Evolutionary conservation across 2,113 vertebrate species (phyloP), one percentile per base, ranked within the genome.

Genomic region (Sarotherodon lohbergeri): DNA sequence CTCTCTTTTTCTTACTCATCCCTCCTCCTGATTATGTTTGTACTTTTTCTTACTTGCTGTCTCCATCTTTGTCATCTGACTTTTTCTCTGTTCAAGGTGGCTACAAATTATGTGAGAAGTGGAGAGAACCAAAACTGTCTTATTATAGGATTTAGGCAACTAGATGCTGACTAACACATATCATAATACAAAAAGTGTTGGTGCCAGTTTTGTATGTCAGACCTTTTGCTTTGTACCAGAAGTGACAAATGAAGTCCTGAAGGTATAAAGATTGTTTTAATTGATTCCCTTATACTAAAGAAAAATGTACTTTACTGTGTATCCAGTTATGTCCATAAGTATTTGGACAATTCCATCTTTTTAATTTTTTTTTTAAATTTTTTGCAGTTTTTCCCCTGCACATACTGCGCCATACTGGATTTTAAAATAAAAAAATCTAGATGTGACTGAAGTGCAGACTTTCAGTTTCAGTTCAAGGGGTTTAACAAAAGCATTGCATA

Each of bases 71-170:
- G 66, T 43, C 39, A 43, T 43, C 41, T 2, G 22, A n/a, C 27
- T 78, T 78, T 11, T 29, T 8, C 3, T 19, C 14, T 32, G 46
- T 78, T 50, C 71, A 50, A 78, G 0, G 27, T 76, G 16, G 2
- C 39, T 6, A 3, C 0, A 4, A 50, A 29, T 32, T 76, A 32
- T 32, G 0, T 50, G 2, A 48, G 24, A 48, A 48, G 0, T 10
- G 13, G 13, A 13, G 5, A 8, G 6, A 66, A n/a, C 34, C 4
- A n/a, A n/a, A 66, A 66, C 6, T 13, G 61, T 43, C 19, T 73
- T 17, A 10, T 71, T 9, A 24, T 48, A 17, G 22, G 41, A 27
- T 39, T 3, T 29, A 48, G 9, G 4, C 9, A 76, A 48, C 24
- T 48, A 48, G 3, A 76, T 27, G 5, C 22, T 73, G 24, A 48